A percentile compares a stretch with the other conserved stretches of the same genome.
phyloP scores from a whole-genome alignment of 1,140 invertebrate species.

The Papilio polyxenes region DNA sequence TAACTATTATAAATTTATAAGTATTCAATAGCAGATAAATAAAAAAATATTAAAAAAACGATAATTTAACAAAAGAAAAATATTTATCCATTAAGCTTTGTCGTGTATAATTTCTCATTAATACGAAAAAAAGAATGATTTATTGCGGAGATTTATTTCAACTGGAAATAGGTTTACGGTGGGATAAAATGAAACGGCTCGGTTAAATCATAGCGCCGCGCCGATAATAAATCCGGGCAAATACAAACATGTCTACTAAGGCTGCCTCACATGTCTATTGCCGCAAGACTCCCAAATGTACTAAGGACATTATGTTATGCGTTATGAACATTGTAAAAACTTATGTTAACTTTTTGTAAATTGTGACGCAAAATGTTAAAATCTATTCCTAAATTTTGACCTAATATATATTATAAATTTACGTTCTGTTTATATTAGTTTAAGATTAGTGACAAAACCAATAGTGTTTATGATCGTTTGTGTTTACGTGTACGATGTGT shows the following conservation, averaged over 20 bases:
- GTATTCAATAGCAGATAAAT: background rate
- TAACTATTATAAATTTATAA: background rate
- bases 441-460: background rate
- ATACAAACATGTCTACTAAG: background rate
- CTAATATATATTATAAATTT: too few species aligned
- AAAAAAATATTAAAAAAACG: background rate
- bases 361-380: too few species aligned
- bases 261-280: background rate
- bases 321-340: background rate
- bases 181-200: slow-evolving; percentile 24
- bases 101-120: background rate
- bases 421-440: too few species aligned
- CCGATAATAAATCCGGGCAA: slow-evolving; percentile 16
- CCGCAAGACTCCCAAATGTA: background rate
- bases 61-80: background rate
- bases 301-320: background rate
- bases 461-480: background rate
- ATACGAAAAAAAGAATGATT: slow-evolving; percentile 1
- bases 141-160: background rate
- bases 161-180: slow-evolving; percentile 16
- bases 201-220: slow-evolving; percentile 7
- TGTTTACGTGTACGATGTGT: background rate
- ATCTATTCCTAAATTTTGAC: too few species aligned
- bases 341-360: too few species aligned
- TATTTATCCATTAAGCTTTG: slow-evolving; percentile 5